phyloP scores from a whole-genome alignment of 2,888 invertebrate species.

The Nomada fabriciana region DNA sequence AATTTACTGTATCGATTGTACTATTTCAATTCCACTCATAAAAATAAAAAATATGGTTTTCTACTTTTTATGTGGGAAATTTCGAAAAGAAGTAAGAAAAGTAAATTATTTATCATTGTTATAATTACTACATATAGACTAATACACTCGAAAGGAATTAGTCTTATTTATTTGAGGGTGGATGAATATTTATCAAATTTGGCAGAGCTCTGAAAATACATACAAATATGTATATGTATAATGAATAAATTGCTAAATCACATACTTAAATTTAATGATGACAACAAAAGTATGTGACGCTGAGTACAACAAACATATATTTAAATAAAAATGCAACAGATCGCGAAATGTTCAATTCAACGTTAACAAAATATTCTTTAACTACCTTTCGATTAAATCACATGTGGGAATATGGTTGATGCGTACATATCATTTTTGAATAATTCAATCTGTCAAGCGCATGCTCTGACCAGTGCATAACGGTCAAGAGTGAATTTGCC shows the following conservation, averaged over 20 bases:
- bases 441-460: slow-evolving; percentile 31
- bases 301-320: neutral
- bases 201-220: too few relatives aligned
- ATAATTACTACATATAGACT: too few relatives aligned
- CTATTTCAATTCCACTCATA: neutral
- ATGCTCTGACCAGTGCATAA: slow-evolving; percentile 37
- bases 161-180: too few relatives aligned
- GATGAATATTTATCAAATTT: too few relatives aligned
- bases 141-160: too few relatives aligned
- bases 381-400: neutral
- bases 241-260: neutral
- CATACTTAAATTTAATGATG: neutral
- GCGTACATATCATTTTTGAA: slow-evolving; percentile 25
- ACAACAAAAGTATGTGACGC: neutral
- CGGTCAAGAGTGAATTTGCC: slow-evolving; percentile 55
- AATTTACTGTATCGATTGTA: neutral
- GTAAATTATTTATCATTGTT: too few relatives aligned
- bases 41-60: neutral
- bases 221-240: neutral
- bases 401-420: neutral
- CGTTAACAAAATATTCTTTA: neutral
- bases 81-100: neutral
- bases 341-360: neutral
- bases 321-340: neutral
- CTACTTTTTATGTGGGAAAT: neutral